Evolutionary conservation across 2,797 vertebrate species (phyloP), one percentile per base, ranked within the genome.

Genomic region (Microctenopoma stevenorrisi): DNA sequence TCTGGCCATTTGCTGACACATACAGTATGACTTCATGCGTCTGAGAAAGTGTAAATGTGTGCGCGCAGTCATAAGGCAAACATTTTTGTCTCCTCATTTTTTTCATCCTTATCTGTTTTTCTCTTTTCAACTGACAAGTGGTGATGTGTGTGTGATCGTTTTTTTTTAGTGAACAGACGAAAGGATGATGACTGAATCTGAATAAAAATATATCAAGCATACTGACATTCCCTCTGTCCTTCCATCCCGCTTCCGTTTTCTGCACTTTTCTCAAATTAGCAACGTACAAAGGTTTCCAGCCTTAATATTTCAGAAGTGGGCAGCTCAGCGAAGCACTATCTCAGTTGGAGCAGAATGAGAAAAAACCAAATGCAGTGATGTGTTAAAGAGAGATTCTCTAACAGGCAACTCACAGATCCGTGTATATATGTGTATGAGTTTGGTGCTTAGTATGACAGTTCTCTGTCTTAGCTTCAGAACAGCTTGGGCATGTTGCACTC

Each of bases 271-370:
- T 81, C 7, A 54, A 87, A 84, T 91, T 83, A 86, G 86, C 60
- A 77, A 33, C 63, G 26, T 48, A 76, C 81, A 74, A 58, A 68
- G 71, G 52, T 48, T 72, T 74, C 56, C 71, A 65, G 72, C 61
- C 74, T 85, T 80, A 88, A 89, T 90, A 84, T 90, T 87, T 89
- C 76, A 83, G 64, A 68, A 74, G 82, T 68, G 72, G 82, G 79
- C 81, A 80, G 81, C 80, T 71, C 75, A 77, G 72, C 78, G n/a
- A 47, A 33, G 60, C 60, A 37, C 79, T 81, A 74, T 59, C 62
- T 83, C 81, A 78, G 83, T 80, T 4, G 35, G 68, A 83, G 79
- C 81, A 50, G 59, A 76, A 76, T 74, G 73, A 78, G 62, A 76
- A 81, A 76, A 81, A 79, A 75, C 71, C 68, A 72, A 88, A 88